Evolutionary conservation across 2,888 invertebrate species (phyloP).

Genomic region (Liopterus haemorrhoidalis): DNA sequence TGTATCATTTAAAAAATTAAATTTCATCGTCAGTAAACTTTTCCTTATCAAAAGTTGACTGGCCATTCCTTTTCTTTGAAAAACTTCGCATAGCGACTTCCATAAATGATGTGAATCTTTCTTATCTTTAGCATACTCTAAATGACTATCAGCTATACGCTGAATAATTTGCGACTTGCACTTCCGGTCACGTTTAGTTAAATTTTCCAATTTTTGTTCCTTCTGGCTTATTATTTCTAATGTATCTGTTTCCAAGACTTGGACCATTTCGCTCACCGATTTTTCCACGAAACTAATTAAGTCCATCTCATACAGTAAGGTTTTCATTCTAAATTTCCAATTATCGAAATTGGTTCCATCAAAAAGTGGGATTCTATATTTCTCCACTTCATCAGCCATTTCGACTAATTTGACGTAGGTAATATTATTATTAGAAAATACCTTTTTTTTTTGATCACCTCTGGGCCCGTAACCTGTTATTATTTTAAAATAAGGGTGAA

Average conservation of each 20-base stretch:
- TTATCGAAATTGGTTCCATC: constrained; percentile 25
- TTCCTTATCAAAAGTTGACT: constrained; percentile 31
- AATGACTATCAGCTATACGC: constrained; percentile 32
- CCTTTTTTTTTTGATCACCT: too few relatives aligned
- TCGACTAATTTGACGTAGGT: too few relatives aligned
- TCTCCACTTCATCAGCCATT: constrained; percentile 8
- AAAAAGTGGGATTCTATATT: constrained; percentile 22
- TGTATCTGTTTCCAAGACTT: not conserved
- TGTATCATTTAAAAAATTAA: constrained; percentile 15
- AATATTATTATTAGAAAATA: too few relatives aligned
- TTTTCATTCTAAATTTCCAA: constrained; percentile 27
- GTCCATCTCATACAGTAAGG: constrained; percentile 23
- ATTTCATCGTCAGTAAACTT: constrained; percentile 23
- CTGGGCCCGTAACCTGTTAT: too few relatives aligned
- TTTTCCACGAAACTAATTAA: constrained; percentile 15
- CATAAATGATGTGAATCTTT: constrained; percentile 30
- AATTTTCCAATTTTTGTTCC: not conserved
- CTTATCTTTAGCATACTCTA: constrained; percentile 35
- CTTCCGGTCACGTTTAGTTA: constrained; percentile 21
- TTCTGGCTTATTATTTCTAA: not conserved
- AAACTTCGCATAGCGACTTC: constrained; percentile 26
- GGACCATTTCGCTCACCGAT: constrained; percentile 9
- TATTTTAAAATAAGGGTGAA: too few relatives aligned
- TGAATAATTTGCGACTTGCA: constrained; percentile 33
- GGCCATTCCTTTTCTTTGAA: constrained; percentile 31